These are phyloP conservation scores for Apodemia duryi DNA, from an alignment of 2,888 invertebrate genomes.

Conservation along the genomic window DNA sequence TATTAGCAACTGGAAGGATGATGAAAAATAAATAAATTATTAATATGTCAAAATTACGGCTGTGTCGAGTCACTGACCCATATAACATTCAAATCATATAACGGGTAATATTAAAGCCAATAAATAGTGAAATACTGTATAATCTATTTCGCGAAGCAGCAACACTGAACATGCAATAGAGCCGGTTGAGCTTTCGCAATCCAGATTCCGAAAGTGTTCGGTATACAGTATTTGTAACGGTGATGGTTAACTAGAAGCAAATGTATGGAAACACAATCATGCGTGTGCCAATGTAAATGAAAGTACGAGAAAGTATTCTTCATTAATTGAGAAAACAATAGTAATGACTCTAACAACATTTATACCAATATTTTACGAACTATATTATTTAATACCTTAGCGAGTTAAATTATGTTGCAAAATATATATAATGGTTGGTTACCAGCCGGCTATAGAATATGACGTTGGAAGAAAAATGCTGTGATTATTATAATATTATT, in stretches of 20 bases:
- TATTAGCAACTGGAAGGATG: too few species aligned
- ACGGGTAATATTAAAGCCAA: conserved; percentile 8
- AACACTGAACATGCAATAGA: conserved; percentile 59
- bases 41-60: background rate
- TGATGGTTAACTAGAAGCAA: conserved; percentile 22
- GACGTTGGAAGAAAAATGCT: background rate
- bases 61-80: background rate
- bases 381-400: background rate
- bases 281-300: conserved; percentile 22
- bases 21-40: background rate
- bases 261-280: conserved; percentile 22
- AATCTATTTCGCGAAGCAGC: conserved; percentile 35
- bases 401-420: background rate
- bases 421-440: background rate
- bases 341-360: background rate
- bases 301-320: conserved; percentile 21
- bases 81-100: conserved; percentile 15
- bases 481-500: background rate
- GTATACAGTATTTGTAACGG: conserved; percentile 28
- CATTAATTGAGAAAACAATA: conserved; percentile 1
- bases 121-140: conserved; percentile 25
- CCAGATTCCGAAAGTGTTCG: conserved; percentile 40
- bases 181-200: conserved; percentile 60
- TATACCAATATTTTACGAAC: background rate
- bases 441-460: background rate